Percentiles rank a stretch among this genome's conserved stretches.
phyloP scores from a whole-genome alignment of 1,140 invertebrate genomes.

The Eriocheir sinensis region DNA sequence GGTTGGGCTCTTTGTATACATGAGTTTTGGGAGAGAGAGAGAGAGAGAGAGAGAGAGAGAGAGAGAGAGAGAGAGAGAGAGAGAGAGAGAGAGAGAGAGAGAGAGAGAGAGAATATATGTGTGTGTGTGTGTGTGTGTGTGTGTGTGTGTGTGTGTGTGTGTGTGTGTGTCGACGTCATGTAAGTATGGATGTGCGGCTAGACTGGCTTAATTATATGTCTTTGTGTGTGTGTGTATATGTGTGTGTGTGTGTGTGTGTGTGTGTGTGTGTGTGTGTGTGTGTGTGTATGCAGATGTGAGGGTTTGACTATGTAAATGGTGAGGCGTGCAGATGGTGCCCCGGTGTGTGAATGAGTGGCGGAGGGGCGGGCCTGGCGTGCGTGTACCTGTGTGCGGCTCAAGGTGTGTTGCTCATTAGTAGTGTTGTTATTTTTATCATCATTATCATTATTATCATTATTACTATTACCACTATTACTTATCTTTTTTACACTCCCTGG shows the following conservation, averaged over 20 bases:
- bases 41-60: neutral
- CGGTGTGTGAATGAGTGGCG: neutral
- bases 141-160: neutral
- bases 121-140: neutral
- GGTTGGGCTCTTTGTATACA: too few relatives aligned
- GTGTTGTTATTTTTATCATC: too few relatives aligned
- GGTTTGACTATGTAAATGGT: neutral
- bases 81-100: neutral
- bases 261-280: constrained; percentile 20
- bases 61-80: neutral
- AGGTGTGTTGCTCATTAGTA: neutral
- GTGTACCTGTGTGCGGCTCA: too few relatives aligned
- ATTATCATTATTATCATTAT: too few relatives aligned
- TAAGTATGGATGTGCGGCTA: neutral
- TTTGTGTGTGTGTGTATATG: constrained; percentile 42
- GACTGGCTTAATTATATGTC: neutral
- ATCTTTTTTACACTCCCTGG: too few relatives aligned
- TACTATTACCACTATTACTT: too few relatives aligned
- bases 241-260: constrained; percentile 28
- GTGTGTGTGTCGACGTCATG: neutral
- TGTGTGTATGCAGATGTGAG: neutral
- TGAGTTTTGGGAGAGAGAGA: neutral
- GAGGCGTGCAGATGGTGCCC: neutral
- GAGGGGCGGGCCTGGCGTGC: too few relatives aligned
- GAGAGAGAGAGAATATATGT: neutral